Evolutionary conservation across 2,888 invertebrate species (phyloP), one percentile per base, ranked within the genome.

Genomic region (Schrankia costaestrigalis): DNA sequence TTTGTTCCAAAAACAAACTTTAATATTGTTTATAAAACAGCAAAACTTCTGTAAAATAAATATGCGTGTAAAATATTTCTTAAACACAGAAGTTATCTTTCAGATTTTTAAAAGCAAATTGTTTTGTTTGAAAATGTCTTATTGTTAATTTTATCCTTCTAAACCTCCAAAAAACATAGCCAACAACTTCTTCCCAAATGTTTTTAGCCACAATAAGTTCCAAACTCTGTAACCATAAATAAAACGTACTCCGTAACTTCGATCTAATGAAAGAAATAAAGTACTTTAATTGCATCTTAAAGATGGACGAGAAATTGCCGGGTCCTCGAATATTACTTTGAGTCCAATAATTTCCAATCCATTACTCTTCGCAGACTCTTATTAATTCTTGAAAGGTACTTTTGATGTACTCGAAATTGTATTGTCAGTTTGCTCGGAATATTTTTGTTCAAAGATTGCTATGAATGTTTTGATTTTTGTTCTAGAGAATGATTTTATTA

Each of bases 231-330:
- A 45, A 46, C 64, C 61, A 70, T 73, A 71, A 73, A 71, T 70
- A 66, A 70, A 68, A 56, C 28, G 44, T 59, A 49, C 59, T 61
- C 63, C 50, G 35, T 60, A 69, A 69, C 59, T 57, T 69, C 62
- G 56, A 62, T 60, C 61, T 71, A 72, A 77, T 77, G 71, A 77
- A 73, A 71, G 69, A 65, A 70, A 74, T 76, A 72, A 75, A 71
- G 62, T 60, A 66, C 59, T 60, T 68, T 75, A 71, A 77, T 74
- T 77, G 73, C 71, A 71, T 55, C 64, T 64, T 60, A 56, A 63
- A 67, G 67, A 72, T 63, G 61, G 56, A 71, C 61, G 63, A 45
- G 56, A 32, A 31, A 49, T 49, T 46, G 46, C 40, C 32, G 25
- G 31, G 35, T 35, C 38, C 44, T 52, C 42, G 36, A 49, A 52